Evolutionary conservation across 2,113 vertebrate species (phyloP).

Genomic region (Falco punctatus): DNA sequence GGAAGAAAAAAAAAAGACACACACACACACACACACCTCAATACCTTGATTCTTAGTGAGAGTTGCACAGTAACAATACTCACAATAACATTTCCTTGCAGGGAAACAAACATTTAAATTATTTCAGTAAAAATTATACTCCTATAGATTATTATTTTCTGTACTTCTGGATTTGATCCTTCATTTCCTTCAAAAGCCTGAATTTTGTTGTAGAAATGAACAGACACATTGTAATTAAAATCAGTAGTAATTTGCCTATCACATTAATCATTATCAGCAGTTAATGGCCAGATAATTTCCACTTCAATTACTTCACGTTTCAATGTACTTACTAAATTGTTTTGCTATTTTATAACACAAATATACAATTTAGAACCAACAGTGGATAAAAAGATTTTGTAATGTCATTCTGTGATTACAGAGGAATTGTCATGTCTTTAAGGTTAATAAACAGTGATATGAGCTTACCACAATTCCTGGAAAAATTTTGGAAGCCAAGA

Average conservation of each 20-base stretch:
- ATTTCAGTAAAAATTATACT: background rate
- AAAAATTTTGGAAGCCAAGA: background rate
- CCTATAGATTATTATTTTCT: background rate
- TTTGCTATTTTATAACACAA: background rate
- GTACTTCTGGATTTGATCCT: background rate
- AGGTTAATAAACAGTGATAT: conserved; percentile 16
- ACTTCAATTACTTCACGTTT: background rate
- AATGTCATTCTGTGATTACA: background rate
- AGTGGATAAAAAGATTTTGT: background rate
- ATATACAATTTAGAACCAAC: background rate
- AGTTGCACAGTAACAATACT: background rate
- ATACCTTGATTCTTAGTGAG: background rate
- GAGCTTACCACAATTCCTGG: background rate
- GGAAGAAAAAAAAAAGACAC: background rate
- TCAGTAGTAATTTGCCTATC: background rate
- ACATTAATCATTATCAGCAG: background rate
- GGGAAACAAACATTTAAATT: background rate
- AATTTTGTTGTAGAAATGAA: background rate
- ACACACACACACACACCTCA: accelerated
- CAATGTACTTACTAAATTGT: background rate
- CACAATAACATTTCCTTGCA: background rate
- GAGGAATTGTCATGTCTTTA: background rate
- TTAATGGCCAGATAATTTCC: background rate
- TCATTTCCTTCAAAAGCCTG: background rate
- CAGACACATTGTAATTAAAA: background rate